phyloP scores from a whole-genome alignment of 2,113 vertebrate species.

The Tragelaphus scriptus region DNA sequence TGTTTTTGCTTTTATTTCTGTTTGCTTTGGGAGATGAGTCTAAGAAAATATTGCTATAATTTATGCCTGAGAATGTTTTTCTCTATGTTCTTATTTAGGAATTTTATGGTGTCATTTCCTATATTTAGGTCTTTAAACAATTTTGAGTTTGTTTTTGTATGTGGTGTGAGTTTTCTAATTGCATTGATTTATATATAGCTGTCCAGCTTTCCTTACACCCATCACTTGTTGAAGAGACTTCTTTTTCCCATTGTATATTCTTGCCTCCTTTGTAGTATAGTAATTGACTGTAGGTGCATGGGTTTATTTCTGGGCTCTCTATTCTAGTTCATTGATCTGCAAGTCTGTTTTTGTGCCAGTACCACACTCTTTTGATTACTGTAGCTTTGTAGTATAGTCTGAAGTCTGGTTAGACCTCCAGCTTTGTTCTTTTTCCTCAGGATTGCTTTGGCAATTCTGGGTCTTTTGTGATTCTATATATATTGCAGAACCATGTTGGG shows the following conservation, averaged over 20 bases:
- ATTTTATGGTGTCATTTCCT: not conserved
- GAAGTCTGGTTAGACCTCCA: not conserved
- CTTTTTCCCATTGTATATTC: not conserved
- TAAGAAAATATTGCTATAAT: not conserved
- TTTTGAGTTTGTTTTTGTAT: not conserved
- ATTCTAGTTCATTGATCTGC: not conserved
- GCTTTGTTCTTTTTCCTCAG: not conserved
- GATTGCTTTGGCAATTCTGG: not conserved
- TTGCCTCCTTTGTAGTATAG: not conserved
- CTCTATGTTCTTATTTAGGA: not conserved
- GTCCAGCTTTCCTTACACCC: not conserved
- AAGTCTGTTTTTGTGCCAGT: not conserved
- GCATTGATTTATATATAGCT: not conserved
- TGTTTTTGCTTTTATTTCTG: not conserved
- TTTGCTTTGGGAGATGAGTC: not conserved
- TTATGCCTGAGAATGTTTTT: not conserved
- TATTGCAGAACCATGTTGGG: not conserved
- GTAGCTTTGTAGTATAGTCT: not conserved
- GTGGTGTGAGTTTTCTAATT: not conserved
- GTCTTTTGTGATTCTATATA: not conserved
- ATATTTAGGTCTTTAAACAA: not conserved
- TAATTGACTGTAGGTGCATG: not conserved
- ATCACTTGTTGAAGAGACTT: not conserved
- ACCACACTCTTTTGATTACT: not conserved
- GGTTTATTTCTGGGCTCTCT: not conserved